Conservation (phyloP, 2,888 invertebrate species). For the Agrotis ipsilon region DNA sequence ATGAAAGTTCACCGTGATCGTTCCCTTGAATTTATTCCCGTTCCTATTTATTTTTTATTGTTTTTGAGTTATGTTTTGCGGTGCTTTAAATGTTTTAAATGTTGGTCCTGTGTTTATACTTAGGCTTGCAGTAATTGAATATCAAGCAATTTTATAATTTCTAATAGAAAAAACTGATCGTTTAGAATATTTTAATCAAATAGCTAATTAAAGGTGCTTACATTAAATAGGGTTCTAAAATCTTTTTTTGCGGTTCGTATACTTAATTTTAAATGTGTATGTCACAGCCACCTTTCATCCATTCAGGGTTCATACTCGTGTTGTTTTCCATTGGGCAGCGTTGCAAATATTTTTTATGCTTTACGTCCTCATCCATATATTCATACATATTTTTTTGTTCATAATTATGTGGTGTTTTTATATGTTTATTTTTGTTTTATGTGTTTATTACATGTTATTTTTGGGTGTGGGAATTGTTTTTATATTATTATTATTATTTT, state of each 20-base stretch:
- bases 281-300: constrained; percentile 51
- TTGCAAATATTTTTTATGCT: constrained; percentile 49
- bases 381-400: constrained; percentile 25
- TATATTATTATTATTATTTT: not conserved
- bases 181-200: too few species aligned
- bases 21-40: constrained; percentile 21
- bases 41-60: not conserved
- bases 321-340: constrained; percentile 53
- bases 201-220: too few species aligned
- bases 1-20: constrained; percentile 49
- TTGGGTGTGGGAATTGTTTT: constrained; percentile 4
- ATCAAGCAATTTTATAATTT: not conserved
- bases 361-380: constrained; percentile 22
- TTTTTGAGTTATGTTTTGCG: constrained; percentile 22
- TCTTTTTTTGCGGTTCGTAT: constrained; percentile 15
- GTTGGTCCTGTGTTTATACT: not conserved
- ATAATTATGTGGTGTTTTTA: constrained; percentile 33
- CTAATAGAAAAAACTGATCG: too few species aligned
- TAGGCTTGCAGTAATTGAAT: not conserved
- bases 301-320: constrained; percentile 12
- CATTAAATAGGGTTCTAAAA: constrained; percentile 10
- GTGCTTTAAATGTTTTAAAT: constrained; percentile 21
- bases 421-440: constrained; percentile 19
- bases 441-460: not conserved
- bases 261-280: constrained; percentile 12